Conservation (phyloP, 1,140 invertebrate genomes). For the Tetragnatha versicolor region DNA sequence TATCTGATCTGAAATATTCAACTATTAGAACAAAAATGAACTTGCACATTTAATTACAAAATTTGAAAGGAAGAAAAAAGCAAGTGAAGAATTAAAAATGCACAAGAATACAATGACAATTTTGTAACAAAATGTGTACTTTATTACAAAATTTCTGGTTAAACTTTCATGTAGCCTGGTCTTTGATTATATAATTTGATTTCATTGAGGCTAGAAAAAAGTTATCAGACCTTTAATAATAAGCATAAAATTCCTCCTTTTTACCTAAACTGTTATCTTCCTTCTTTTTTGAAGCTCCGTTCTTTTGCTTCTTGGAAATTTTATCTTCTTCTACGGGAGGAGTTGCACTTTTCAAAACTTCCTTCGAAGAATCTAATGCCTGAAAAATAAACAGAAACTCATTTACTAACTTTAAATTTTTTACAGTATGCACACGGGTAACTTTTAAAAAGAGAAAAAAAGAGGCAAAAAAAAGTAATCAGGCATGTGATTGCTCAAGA, state of each 20-base stretch:
- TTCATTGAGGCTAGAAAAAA: too few relatives aligned
- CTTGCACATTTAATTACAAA: not conserved
- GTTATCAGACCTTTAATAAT: too few relatives aligned
- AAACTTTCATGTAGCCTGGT: too few relatives aligned
- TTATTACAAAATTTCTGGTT: too few relatives aligned
- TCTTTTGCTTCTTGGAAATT: constrained; percentile 27
- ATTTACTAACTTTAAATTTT: too few relatives aligned
- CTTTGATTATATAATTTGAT: too few relatives aligned
- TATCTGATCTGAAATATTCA: constrained; percentile 72
- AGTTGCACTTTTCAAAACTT: constrained; percentile 4
- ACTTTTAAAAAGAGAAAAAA: too few relatives aligned
- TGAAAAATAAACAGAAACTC: too few relatives aligned
- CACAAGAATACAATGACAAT: not conserved
- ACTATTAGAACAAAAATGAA: not conserved
- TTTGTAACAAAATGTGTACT: too few relatives aligned
- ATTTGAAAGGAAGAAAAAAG: not conserved
- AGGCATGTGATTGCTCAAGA: too few relatives aligned
- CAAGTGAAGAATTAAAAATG: not conserved
- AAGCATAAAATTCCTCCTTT: not conserved
- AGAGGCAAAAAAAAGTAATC: too few relatives aligned
- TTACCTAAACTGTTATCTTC: constrained; percentile 50
- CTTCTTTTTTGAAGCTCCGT: constrained; percentile 25
- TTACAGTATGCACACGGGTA: too few relatives aligned
- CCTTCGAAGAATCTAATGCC: not conserved
- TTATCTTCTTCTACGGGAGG: constrained; percentile 8